A percentile compares a stretch with the other conserved stretches of the same genome.
Conservation (phyloP, 2,113 vertebrate species). For the Eptatretus burgeri region DNA sequence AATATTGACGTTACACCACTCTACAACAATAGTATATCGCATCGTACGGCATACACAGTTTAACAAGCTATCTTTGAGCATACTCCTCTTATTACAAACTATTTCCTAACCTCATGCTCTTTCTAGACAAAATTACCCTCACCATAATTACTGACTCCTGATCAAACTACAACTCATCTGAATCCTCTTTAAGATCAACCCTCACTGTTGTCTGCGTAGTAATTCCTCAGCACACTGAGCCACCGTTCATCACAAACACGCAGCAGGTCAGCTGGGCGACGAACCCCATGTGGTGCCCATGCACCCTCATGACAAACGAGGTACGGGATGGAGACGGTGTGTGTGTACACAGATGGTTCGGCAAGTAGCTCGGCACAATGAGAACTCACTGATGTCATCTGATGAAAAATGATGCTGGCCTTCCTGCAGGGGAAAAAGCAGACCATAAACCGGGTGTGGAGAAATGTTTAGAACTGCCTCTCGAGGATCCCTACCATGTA, state of each 20-base stretch:
- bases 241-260: conserved; percentile 1
- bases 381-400: conserved; percentile 54
- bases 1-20: too few relatives aligned
- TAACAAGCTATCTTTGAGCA: too few relatives aligned
- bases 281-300: conserved; percentile 24
- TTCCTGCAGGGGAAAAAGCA: conserved; percentile 27
- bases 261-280: background rate
- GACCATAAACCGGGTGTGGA: too few relatives aligned
- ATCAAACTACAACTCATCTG: too few relatives aligned
- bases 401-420: conserved; percentile 60
- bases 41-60: too few relatives aligned
- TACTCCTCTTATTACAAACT: too few relatives aligned
- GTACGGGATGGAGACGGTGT: conserved; percentile 61
- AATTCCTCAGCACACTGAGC: conserved; percentile 4
- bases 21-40: too few relatives aligned
- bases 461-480: too few relatives aligned
- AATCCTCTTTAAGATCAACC: background rate
- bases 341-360: conserved; percentile 73
- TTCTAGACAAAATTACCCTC: too few relatives aligned
- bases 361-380: conserved; percentile 49
- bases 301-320: conserved; percentile 50
- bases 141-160: too few relatives aligned
- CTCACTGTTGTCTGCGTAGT: background rate
- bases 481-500: too few relatives aligned
- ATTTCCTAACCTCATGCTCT: too few relatives aligned